Conservation (phyloP, 2,888 invertebrate species). For the Mimachlamys varia region DNA sequence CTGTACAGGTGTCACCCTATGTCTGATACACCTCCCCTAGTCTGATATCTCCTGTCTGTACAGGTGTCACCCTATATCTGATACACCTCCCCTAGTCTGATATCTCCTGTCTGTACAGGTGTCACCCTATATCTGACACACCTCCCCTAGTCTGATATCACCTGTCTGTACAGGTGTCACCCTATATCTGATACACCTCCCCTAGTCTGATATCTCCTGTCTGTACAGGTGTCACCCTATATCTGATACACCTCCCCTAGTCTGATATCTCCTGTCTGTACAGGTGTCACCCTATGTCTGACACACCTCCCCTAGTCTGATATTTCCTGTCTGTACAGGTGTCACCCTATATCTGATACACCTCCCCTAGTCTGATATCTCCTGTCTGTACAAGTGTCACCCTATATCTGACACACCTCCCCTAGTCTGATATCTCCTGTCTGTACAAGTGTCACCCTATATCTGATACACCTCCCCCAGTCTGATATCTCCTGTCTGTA, state of each 20-base stretch:
- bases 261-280: too few species aligned
- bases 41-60: neutral
- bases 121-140: neutral
- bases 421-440: neutral
- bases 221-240: neutral
- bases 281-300: neutral
- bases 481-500: too few species aligned
- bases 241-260: neutral
- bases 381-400: too few species aligned
- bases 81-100: neutral
- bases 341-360: neutral
- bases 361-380: too few species aligned
- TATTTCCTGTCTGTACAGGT: neutral
- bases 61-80: neutral
- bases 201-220: neutral
- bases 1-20: neutral
- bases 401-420: neutral
- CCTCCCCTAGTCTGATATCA: neutral
- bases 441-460: neutral
- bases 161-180: neutral
- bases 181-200: neutral
- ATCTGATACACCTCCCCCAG: too few species aligned
- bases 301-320: neutral
- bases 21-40: neutral
- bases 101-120: neutral